Conservation (phyloP, 2,888 invertebrate species). For the Polymixis flavicincta region DNA sequence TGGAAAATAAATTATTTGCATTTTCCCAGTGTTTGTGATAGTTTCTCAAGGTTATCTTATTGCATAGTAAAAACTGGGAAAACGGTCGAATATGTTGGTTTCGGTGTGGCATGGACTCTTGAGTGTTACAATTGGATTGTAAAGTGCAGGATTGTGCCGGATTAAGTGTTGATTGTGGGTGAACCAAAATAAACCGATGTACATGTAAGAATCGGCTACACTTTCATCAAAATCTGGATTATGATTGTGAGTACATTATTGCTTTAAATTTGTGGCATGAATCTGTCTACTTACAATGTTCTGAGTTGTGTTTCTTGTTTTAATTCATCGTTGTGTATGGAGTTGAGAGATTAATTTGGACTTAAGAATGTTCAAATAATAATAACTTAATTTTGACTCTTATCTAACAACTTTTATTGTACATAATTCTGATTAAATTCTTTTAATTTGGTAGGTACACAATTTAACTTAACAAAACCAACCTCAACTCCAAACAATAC, state of each 20-base stretch:
- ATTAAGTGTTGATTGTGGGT: conserved; percentile 35
- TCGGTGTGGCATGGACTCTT: conserved; percentile 17
- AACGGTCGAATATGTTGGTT: conserved; percentile 36
- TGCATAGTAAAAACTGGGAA: conserved; percentile 49
- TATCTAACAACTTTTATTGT: background rate
- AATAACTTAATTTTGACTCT: background rate
- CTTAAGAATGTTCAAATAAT: background rate
- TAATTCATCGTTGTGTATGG: conserved; percentile 11
- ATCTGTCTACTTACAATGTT: conserved; percentile 15
- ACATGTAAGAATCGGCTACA: conserved; percentile 28
- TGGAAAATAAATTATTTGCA: conserved; percentile 79
- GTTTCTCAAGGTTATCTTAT: conserved; percentile 61
- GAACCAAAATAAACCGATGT: conserved; percentile 43
- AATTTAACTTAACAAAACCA: conserved; percentile 8
- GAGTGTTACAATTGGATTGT: conserved; percentile 48
- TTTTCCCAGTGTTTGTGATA: conserved; percentile 64
- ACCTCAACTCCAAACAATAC: conserved; percentile 33
- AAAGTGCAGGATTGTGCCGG: conserved; percentile 49
- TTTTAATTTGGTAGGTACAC: conserved; percentile 6
- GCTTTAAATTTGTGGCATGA: conserved; percentile 54
- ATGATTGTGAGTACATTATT: conserved; percentile 62
- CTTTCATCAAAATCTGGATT: conserved; percentile 41
- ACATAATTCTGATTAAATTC: background rate
- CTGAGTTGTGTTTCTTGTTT: conserved; percentile 4
- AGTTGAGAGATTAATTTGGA: conserved; percentile 15